A percentile compares a stretch with the other conserved stretches of the same genome.
Evolutionary conservation across 2,113 vertebrate species (phyloP).

Genomic region (Gila orcuttii): DNA sequence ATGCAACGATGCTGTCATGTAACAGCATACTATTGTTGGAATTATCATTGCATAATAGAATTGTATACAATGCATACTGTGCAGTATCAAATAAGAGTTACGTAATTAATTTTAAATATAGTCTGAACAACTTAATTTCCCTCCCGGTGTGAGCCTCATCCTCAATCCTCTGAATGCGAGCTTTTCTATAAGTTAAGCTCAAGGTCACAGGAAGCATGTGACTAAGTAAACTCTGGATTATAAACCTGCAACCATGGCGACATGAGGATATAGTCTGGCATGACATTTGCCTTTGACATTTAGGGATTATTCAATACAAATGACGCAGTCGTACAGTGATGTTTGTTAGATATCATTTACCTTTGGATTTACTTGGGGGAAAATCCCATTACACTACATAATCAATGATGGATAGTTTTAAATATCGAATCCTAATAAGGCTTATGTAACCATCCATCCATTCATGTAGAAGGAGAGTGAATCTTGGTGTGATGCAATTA

Average conservation of each 20-base stretch:
- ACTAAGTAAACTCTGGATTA: conserved; percentile 67
- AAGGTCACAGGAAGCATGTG: conserved; percentile 25
- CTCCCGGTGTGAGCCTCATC: neutral
- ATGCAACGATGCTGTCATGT: neutral
- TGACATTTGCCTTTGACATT: conserved; percentile 50
- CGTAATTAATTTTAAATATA: neutral
- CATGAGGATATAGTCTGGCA: conserved; percentile 47
- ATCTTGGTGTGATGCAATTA: neutral
- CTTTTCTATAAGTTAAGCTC: conserved; percentile 11
- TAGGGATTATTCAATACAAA: conserved; percentile 54
- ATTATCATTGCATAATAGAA: neutral
- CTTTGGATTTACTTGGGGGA: neutral
- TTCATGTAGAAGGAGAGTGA: neutral
- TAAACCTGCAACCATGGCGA: conserved; percentile 43
- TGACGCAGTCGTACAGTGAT: neutral
- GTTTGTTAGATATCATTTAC: neutral
- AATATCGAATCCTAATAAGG: neutral
- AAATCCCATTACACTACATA: neutral
- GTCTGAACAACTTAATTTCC: neutral
- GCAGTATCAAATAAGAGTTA: neutral
- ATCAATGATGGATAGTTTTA: neutral
- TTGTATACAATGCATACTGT: neutral
- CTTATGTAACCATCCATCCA: neutral
- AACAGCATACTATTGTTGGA: neutral
- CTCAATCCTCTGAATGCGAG: neutral